Conservation (phyloP, 2,113 vertebrate species). For the Azemiops feae region DNA sequence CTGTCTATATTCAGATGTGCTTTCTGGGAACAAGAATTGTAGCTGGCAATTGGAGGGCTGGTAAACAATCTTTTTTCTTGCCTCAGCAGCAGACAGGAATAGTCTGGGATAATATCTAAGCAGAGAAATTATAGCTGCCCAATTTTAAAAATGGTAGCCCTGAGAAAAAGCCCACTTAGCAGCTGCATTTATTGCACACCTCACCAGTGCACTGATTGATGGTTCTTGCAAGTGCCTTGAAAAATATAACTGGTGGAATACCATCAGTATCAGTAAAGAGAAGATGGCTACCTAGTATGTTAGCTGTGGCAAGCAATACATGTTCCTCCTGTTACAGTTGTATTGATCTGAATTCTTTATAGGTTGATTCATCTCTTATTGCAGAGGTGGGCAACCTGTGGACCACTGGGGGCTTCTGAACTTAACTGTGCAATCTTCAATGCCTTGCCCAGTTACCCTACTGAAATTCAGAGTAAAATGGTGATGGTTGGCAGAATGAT, state of each 20-base stretch:
- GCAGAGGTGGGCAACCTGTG: background rate
- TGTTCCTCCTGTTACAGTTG: background rate
- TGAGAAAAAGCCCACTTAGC: background rate
- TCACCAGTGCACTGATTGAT: background rate
- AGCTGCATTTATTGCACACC: background rate
- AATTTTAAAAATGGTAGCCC: background rate
- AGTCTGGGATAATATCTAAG: background rate
- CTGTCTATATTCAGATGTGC: background rate
- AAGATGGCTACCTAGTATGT: background rate
- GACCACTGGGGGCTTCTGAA: background rate
- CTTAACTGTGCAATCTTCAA: background rate
- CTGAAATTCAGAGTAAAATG: background rate
- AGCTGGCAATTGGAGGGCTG: background rate
- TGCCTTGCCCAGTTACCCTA: background rate
- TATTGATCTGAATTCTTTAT: background rate
- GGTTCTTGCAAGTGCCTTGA: background rate
- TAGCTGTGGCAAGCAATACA: background rate
- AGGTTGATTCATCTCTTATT: background rate
- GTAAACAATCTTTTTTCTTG: background rate
- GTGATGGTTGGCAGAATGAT: background rate
- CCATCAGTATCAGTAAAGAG: background rate
- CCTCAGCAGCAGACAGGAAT: background rate
- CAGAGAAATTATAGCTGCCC: background rate
- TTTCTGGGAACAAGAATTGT: background rate
- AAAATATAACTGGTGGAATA: background rate